Evolutionary conservation across 2,113 vertebrate species (phyloP).

Genomic region (Vicugna pacos): DNA sequence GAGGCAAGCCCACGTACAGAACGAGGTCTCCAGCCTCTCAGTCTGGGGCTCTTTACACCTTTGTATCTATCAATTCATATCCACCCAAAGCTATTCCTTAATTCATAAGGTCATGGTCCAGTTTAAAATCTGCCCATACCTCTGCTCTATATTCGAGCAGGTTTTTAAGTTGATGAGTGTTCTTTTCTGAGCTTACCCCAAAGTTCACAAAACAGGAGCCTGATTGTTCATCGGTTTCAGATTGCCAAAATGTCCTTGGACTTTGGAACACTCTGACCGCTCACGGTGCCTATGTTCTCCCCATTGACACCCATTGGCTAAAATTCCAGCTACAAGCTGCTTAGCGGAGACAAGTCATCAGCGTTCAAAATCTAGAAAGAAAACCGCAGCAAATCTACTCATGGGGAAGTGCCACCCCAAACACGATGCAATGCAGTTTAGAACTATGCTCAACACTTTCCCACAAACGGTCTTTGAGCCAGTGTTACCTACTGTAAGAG

Average conservation of each 20-base stretch:
- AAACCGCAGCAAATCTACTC: not conserved
- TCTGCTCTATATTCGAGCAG: not conserved
- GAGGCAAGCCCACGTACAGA: not conserved
- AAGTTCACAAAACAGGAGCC: not conserved
- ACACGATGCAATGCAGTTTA: not conserved
- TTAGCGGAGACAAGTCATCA: not conserved
- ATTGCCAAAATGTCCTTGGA: not conserved
- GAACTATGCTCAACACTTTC: not conserved
- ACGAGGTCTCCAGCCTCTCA: not conserved
- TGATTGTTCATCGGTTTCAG: not conserved
- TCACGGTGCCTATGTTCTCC: not conserved
- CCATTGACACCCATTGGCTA: not conserved
- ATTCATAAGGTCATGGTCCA: not conserved
- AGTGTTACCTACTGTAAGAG: not conserved
- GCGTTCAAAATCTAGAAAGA: not conserved
- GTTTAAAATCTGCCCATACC: not conserved
- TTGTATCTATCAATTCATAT: not conserved
- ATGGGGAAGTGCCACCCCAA: not conserved
- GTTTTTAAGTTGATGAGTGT: not conserved
- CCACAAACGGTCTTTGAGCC: not conserved
- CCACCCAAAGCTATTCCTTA: not conserved
- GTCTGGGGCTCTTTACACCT: not conserved
- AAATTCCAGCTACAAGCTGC: constrained; percentile 29
- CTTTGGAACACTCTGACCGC: not conserved
- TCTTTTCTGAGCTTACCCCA: not conserved